phyloP scores from a whole-genome alignment of 2,888 invertebrate species.

The Athripsodes cinereus region DNA sequence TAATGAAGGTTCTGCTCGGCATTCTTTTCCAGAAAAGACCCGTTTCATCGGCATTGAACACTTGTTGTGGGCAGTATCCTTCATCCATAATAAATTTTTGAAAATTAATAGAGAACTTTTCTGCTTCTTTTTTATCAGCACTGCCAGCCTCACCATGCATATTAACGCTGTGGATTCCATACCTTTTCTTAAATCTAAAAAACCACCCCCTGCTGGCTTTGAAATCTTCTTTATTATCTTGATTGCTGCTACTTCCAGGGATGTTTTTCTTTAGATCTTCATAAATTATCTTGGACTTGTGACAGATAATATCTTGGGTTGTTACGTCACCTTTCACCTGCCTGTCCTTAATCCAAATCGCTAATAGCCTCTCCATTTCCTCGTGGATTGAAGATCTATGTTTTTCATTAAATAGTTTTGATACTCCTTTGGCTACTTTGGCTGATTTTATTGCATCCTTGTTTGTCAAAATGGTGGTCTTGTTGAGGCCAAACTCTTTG shows the following conservation, averaged over 20 bases:
- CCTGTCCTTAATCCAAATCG: conserved; percentile 21
- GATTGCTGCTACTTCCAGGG: conserved; percentile 25
- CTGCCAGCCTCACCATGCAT: conserved; percentile 22
- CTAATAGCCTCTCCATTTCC: conserved; percentile 23
- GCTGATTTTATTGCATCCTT: conserved; percentile 13
- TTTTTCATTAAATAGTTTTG: conserved; percentile 20
- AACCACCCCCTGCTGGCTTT: conserved; percentile 25
- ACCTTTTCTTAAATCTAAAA: conserved; percentile 23
- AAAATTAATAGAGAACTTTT: conserved; percentile 16
- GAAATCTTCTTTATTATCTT: conserved; percentile 22
- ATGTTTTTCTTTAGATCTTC: conserved; percentile 22
- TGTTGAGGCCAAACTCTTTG: conserved; percentile 22
- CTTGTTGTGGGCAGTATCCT: conserved; percentile 19
- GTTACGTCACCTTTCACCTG: conserved; percentile 28
- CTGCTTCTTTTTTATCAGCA: conserved; percentile 21
- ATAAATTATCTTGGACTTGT: conserved; percentile 13
- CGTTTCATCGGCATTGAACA: conserved; percentile 19
- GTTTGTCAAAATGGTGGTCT: conserved; percentile 21
- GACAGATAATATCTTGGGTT: conserved; percentile 22
- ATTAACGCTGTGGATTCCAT: conserved; percentile 22
- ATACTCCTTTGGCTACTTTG: conserved; percentile 16
- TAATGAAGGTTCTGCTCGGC: conserved; percentile 20
- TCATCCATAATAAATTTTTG: conserved; percentile 14
- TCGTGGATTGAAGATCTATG: conserved; percentile 23
- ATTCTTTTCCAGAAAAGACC: conserved; percentile 16